Base-by-base conservation (phyloP, 92 coral and sea anemone species). In the Epizoanthus rinbou region DNA sequence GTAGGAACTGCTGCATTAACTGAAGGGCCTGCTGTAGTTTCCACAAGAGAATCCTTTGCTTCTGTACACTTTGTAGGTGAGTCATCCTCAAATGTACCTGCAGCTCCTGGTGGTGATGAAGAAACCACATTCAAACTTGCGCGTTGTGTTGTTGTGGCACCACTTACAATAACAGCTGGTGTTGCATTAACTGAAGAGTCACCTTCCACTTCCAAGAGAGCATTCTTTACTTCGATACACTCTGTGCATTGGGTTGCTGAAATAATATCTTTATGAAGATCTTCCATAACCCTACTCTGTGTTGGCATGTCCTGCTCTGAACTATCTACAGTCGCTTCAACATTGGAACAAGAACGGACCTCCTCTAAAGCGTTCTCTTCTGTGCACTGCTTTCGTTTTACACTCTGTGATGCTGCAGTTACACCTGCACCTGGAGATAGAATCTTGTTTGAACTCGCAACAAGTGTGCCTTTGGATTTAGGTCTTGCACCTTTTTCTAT, bases 401-500 rank as follows among this genome's bases (percentile, higher is more conserved):
- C 70, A 65, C 19, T 65, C 16, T 33, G 2, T 65, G 68, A 23
- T 71, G 4, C 58, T 71, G n/a, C 57, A 72, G 35, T 28, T 9
- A 22, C 41, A 6, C 16, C 67, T 2, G 41, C 16, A 24, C 17
- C 11, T 35, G 62, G 33, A 1, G 43, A 18, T 65, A 10, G 1
- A 25, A 3, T 25, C 70, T 28, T 65, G 47, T 4, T 0, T 41
- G 47, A 41, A 41, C 47, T 41, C 70, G 10, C 23, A 2, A 6
- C 52, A 13, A 56, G 17, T 17, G 75, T 6, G 4, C 15, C 18
- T 24, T 41, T 14, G 6, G 31, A 71, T 21, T 33, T 66, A 31
- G 8, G 41, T 7, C 31, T 71, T 15, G 57, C 57, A 71, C 76
- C 58, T 71, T 71, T 71, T 71, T 54, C 75, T 43, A 70, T 24